These are phyloP conservation scores for Aspidiotus rigidus DNA, from an alignment of 2,888 invertebrate genomes.

Conservation along the genomic window DNA sequence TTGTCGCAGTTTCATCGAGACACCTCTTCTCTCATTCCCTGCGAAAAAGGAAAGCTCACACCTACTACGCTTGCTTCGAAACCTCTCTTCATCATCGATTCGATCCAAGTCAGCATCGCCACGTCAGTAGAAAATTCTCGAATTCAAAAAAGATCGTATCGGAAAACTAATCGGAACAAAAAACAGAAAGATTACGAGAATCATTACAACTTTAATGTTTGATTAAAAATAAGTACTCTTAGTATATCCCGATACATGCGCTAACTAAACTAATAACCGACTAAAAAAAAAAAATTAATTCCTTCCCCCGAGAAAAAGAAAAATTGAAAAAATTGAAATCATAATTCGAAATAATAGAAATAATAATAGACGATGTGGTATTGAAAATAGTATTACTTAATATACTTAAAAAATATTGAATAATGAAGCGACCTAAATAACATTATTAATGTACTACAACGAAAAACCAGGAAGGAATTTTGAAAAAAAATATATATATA, in stretches of 20 bases:
- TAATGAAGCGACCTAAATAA: constrained; percentile 17
- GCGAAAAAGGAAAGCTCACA: too few species aligned
- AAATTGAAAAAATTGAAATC: constrained; percentile 14
- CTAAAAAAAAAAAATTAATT: constrained; percentile 15
- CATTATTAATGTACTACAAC: constrained; percentile 2
- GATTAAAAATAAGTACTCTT: constrained; percentile 14
- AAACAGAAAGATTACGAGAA: too few species aligned
- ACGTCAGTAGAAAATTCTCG: too few species aligned
- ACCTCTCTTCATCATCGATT: too few species aligned
- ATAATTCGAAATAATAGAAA: constrained; percentile 17
- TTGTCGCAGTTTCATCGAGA: too few species aligned
- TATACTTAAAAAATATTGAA: constrained; percentile 11
- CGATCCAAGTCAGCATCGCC: too few species aligned
- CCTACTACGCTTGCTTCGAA: too few species aligned
- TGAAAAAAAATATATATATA: constrained; percentile 13
- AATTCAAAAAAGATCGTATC: too few species aligned
- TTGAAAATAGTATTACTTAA: too few species aligned
- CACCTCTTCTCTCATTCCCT: too few species aligned
- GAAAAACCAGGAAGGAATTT: constrained; percentile 7
- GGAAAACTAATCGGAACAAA: too few species aligned
- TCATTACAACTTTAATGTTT: constrained; percentile 5
- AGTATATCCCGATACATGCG: constrained; percentile 10
- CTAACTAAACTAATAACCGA: constrained; percentile 24
- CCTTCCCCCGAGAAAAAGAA: constrained; percentile 8
- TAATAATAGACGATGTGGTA: constrained; percentile 1